Base-by-base conservation (phyloP, 2,888 invertebrate species). In the Noctua comes region DNA sequence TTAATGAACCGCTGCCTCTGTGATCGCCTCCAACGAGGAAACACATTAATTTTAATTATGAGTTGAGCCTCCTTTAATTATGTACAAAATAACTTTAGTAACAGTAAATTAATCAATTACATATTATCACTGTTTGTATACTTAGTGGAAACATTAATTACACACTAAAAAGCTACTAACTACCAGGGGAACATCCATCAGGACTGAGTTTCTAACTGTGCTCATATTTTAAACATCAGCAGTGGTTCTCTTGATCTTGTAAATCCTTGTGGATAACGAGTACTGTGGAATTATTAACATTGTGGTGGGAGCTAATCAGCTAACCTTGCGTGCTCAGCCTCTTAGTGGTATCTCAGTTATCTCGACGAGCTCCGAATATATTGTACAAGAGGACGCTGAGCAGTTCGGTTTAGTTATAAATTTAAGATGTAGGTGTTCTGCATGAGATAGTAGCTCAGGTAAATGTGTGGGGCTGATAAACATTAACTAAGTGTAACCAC, bases 301-400 rank as follows among this genome's bases (percentile, higher is more conserved):
- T 68, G 66, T 0, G 43, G 66, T 43, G 66, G 0, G n/a, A 16
- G 16, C 43, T 65, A 65, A 66, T 7, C n/a, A 16, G 16, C 43
- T 65, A 65, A 66, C 16, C n/a, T 66, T 43, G 43, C n/a, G 8
- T 43, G n/a, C n/a, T 43, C 43, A 66, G 43, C n/a, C 40, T 66
- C 65, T 68, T 57, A 68, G 75, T 64, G 62, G 64, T 51, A 36
- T n/a, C 31, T 73, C 68, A 48, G 59, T 24, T 73, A 77, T 72
- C 72, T 72, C 62, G 2, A 54, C 62, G 62, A 68, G 46, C 77
- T 72, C 68, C 6, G 54, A 64, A 62, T 46, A 54, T 51, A 62
- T 62, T 31, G 62, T 10, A 31, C 31, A 62, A 68, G 36, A 64
- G 62, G 21, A 48, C 21, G 36, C 36, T 68, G 24, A 72, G 36